Evolutionary conservation across 2,888 invertebrate species (phyloP).

Genomic region (Lacanobia wlatinum): DNA sequence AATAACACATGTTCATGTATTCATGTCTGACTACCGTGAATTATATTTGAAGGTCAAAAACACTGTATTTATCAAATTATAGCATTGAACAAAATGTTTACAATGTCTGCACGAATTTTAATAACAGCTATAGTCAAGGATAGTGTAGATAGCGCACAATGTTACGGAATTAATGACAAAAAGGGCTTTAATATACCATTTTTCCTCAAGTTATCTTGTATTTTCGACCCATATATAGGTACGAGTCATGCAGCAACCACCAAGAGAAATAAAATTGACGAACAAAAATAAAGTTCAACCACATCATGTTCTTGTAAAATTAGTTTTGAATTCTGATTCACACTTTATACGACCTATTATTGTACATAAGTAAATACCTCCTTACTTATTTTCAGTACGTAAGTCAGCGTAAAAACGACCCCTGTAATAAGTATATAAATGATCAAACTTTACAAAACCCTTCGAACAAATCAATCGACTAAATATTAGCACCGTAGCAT

Average conservation of each 20-base stretch:
- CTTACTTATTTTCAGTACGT: neutral
- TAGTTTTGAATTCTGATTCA: neutral
- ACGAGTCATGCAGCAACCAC: neutral
- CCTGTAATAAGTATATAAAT: neutral
- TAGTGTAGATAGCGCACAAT: constrained; percentile 14
- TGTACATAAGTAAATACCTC: neutral
- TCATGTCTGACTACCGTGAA: constrained; percentile 78
- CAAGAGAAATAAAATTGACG: neutral
- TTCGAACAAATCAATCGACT: neutral
- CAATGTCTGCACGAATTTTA: constrained; percentile 59
- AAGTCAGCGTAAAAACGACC: neutral
- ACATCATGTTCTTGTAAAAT: neutral
- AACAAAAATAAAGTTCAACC: neutral
- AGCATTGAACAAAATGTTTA: constrained; percentile 59
- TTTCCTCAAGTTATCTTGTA: constrained; percentile 42
- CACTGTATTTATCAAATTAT: constrained; percentile 68
- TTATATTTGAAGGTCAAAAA: constrained; percentile 81
- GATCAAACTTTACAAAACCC: neutral
- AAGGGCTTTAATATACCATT: neutral
- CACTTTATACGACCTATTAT: neutral
- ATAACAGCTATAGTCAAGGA: constrained; percentile 48
- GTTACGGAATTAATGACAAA: constrained; percentile 13
- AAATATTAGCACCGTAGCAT: constrained; percentile 2
- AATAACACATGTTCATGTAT: constrained; percentile 88
- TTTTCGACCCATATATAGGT: constrained; percentile 10